Evolutionary conservation across 2,888 invertebrate species (phyloP).

Genomic region (Vandiemenella viatica): DNA sequence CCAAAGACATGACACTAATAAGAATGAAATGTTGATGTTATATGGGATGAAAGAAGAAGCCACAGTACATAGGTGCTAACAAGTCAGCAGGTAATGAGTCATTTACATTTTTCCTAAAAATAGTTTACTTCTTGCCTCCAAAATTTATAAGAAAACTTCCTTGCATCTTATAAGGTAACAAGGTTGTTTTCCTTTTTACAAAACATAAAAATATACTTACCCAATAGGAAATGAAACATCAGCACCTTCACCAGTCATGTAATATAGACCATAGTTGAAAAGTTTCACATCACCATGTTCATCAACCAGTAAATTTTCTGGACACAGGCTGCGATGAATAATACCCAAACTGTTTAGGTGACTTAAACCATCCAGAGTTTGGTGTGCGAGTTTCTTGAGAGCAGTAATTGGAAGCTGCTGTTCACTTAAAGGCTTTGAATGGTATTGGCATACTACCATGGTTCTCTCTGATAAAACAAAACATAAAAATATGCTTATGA

Average conservation of each 20-base stretch:
- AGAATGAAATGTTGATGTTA: too few relatives aligned
- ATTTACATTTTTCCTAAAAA: too few relatives aligned
- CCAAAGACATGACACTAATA: too few relatives aligned
- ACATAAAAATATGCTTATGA: conserved; percentile 2
- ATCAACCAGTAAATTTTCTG: conserved; percentile 69
- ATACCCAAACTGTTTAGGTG: conserved; percentile 59
- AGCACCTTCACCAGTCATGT: conserved; percentile 75
- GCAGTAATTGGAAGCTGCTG: conserved; percentile 31
- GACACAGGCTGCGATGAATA: conserved; percentile 63
- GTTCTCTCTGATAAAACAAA: conserved; percentile 48
- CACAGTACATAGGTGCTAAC: too few relatives aligned
- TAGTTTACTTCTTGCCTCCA: too few relatives aligned
- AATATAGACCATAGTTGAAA: conserved; percentile 84
- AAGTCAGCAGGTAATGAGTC: too few relatives aligned
- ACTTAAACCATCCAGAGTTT: conserved; percentile 54
- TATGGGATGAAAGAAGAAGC: too few relatives aligned
- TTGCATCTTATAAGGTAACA: too few relatives aligned
- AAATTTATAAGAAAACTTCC: too few relatives aligned
- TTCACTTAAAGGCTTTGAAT: conserved; percentile 45
- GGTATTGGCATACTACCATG: conserved; percentile 67
- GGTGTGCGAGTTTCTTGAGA: conserved; percentile 49
- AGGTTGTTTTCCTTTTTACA: too few relatives aligned
- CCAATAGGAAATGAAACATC: conserved; percentile 83
- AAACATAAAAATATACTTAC: conserved; percentile 30
- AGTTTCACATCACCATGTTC: conserved; percentile 59